phyloP scores from a whole-genome alignment of 1,140 invertebrate genomes.

The Aphis gossypii region DNA sequence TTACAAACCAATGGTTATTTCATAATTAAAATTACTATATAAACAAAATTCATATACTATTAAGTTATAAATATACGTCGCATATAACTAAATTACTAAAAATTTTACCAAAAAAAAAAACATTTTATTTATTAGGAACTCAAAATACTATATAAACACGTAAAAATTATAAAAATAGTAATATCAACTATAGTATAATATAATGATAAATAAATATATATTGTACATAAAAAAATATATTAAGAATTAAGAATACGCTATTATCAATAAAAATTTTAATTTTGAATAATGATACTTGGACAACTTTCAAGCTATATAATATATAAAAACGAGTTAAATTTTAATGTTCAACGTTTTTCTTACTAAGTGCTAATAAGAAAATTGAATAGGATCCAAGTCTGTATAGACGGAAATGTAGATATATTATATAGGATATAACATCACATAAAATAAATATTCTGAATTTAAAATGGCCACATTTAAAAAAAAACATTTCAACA shows the following conservation, averaged over 20 bases:
- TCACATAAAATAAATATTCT: not conserved
- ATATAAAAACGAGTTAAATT: constrained; percentile 1
- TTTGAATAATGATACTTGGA: not conserved
- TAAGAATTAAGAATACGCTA: too few relatives aligned
- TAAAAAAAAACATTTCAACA: not conserved
- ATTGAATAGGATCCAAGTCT: not conserved
- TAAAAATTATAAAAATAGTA: too few relatives aligned
- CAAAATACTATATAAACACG: too few relatives aligned
- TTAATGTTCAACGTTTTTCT: not conserved
- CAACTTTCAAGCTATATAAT: not conserved
- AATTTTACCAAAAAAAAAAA: too few relatives aligned
- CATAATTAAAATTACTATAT: too few relatives aligned
- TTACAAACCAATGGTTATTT: not conserved
- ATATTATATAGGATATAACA: not conserved
- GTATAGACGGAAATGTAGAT: not conserved
- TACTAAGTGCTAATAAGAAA: not conserved
- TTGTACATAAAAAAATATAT: too few relatives aligned
- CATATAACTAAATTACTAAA: too few relatives aligned
- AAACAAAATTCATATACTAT: too few relatives aligned
- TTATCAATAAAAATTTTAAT: not conserved
- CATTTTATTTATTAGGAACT: too few relatives aligned
- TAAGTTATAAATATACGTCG: too few relatives aligned
- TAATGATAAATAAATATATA: too few relatives aligned
- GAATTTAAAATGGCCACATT: not conserved
- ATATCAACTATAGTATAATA: too few relatives aligned